Evolutionary conservation across 2,888 invertebrate genomes (phyloP).

Genomic region (Drosophila nr. fundita): DNA sequence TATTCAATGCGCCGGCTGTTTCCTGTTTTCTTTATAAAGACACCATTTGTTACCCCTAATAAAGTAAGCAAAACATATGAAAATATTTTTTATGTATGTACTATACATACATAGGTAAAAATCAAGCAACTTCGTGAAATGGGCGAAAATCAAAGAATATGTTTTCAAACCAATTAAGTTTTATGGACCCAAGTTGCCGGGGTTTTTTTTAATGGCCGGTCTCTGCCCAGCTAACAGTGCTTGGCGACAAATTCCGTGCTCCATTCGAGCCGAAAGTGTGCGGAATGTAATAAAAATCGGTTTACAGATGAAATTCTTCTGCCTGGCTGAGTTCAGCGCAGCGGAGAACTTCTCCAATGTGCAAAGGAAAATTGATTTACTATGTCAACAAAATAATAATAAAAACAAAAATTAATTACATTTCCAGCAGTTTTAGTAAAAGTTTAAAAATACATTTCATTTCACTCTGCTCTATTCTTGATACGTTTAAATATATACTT

Average conservation of each 20-base stretch:
- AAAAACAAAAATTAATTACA: not conserved
- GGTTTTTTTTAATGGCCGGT: conserved; percentile 3
- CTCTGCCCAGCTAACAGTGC: conserved; percentile 8
- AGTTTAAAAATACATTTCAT: not conserved
- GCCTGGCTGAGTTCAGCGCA: not conserved
- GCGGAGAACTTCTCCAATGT: not conserved
- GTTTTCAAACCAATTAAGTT: conserved; percentile 58
- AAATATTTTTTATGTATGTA: not conserved
- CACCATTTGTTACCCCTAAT: not conserved
- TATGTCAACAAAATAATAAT: not conserved
- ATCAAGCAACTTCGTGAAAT: not conserved
- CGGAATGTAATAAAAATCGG: conserved; percentile 15
- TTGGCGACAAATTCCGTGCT: conserved; percentile 12
- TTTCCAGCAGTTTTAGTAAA: no score
- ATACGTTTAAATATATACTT: not conserved
- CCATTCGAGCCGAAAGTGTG: conserved; percentile 2
- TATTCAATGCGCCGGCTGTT: conserved; percentile 48
- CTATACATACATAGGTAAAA: not conserved
- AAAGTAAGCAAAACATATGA: not conserved
- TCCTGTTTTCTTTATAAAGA: conserved; percentile 32
- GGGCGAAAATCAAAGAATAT: conserved; percentile 13
- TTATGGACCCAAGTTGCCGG: conserved; percentile 23
- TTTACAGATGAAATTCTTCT: conserved; percentile 18
- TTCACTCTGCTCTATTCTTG: not conserved
- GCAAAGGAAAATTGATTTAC: not conserved